These are phyloP conservation scores for Telmatherina bonti DNA, from an alignment of 2,797 vertebrate genomes.

Conservation along the genomic window DNA sequence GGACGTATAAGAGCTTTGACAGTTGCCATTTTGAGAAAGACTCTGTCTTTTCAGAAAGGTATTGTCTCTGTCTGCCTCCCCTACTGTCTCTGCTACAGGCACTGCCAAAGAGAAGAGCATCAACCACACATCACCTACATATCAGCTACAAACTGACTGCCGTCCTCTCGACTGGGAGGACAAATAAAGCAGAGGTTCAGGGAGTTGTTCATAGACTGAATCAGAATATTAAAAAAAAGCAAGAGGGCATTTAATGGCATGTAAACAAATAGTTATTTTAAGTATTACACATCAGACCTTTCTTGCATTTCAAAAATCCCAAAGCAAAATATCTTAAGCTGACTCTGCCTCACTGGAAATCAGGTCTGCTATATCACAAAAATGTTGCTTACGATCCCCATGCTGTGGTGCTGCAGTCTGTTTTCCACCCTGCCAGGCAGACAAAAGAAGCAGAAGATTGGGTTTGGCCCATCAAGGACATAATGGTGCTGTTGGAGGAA, in stretches of 20 bases:
- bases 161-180: conserved; percentile 29
- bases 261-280: conserved; percentile 22
- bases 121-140: conserved; percentile 13
- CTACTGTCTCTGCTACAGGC: conserved; percentile 5
- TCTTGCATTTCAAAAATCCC: conserved; percentile 23
- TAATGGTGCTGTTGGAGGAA: conserved; percentile 73
- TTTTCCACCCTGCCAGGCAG: conserved; percentile 62
- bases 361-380: conserved; percentile 28
- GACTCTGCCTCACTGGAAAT: conserved; percentile 28
- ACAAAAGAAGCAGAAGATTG: conserved; percentile 74
- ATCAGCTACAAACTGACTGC: conserved; percentile 28
- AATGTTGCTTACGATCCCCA: conserved; percentile 44
- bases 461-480: conserved; percentile 77
- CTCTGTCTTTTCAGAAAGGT: conserved; percentile 8
- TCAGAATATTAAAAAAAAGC: conserved; percentile 15
- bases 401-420: conserved; percentile 36
- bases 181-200: conserved; percentile 30
- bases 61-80: conserved; percentile 22
- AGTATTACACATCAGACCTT: conserved; percentile 35
- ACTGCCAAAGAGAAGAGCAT: conserved; percentile 24
- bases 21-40: conserved; percentile 39
- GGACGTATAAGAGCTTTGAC: conserved; percentile 62
- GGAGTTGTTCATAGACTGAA: conserved; percentile 13
- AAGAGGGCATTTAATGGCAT: neutral
- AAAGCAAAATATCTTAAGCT: conserved; percentile 17